Conservation (phyloP, 2,797 vertebrate genomes). For the Antrozous pallidus region DNA sequence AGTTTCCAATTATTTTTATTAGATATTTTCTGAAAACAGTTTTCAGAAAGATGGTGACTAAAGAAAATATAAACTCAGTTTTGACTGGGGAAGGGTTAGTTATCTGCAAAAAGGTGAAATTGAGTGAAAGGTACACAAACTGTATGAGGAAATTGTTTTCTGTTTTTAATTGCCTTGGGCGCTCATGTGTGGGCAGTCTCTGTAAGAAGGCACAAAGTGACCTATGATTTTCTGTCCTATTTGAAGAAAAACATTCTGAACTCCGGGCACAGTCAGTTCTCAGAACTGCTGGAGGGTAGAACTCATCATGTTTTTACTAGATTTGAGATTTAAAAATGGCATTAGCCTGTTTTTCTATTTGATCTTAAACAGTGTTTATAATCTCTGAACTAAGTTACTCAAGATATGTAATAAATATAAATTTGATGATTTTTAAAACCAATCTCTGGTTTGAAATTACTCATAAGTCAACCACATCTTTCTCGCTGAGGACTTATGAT, state of each 20-base stretch:
- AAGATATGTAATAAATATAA: conserved; percentile 15
- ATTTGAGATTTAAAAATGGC: neutral
- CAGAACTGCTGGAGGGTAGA: neutral
- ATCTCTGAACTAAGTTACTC: neutral
- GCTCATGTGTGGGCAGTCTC: neutral
- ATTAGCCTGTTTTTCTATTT: conserved; percentile 21
- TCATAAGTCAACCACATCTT: neutral
- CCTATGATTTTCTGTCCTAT: neutral
- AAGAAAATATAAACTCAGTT: neutral
- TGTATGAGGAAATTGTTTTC: neutral
- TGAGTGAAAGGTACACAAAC: neutral
- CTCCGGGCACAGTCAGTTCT: neutral
- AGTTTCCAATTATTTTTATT: neutral
- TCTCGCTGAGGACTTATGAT: neutral
- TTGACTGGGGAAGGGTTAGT: neutral
- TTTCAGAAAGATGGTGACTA: neutral
- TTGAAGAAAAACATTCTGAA: conserved; percentile 50
- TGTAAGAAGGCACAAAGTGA: conserved; percentile 43
- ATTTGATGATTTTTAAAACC: conserved; percentile 35
- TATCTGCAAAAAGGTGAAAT: neutral
- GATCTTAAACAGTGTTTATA: conserved; percentile 23
- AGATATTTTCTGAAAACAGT: neutral
- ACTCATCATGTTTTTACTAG: conserved; percentile 3
- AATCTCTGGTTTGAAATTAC: conserved; percentile 11
- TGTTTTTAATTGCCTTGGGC: conserved; percentile 19